A percentile compares a stretch with the other conserved stretches of the same genome.
Evolutionary conservation across 2,113 vertebrate genomes (phyloP).

Genomic region (Chitala chitala): DNA sequence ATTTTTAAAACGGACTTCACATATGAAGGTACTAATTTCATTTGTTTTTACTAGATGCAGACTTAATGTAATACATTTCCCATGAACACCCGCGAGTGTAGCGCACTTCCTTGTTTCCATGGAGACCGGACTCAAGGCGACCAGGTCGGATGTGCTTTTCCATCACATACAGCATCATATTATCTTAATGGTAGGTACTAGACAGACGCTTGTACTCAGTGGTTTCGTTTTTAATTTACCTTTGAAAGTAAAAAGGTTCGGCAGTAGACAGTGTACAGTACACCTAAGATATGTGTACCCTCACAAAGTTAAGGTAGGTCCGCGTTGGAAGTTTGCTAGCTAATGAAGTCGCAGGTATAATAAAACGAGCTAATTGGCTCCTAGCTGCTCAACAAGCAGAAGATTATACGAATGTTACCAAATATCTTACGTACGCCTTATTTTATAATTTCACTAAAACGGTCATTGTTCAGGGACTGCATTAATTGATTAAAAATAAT

Average conservation of each 20-base stretch:
- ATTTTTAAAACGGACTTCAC: too few species aligned
- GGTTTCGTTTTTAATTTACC: background rate
- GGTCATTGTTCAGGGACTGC: too few species aligned
- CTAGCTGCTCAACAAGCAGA: too few species aligned
- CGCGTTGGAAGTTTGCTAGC: background rate
- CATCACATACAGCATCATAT: background rate
- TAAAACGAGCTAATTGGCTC: background rate
- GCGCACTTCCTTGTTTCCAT: slow-evolving; percentile 53
- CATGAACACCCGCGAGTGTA: slow-evolving; percentile 38
- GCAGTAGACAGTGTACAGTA: too few species aligned
- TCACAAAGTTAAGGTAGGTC: too few species aligned
- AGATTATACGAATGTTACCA: too few species aligned
- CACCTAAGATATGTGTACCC: background rate
- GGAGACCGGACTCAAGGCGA: slow-evolving; percentile 41
- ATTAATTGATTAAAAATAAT: too few species aligned
- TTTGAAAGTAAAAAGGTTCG: background rate
- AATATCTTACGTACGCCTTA: too few species aligned
- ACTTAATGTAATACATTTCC: slow-evolving; percentile 12
- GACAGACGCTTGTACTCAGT: too few species aligned
- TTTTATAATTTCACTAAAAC: too few species aligned
- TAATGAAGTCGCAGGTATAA: background rate
- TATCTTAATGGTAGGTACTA: background rate
- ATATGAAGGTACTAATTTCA: too few species aligned
- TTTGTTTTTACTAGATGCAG: background rate
- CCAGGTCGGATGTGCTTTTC: background rate